Conservation (phyloP, 2,797 vertebrate genomes). For the Meda fulgida region DNA sequence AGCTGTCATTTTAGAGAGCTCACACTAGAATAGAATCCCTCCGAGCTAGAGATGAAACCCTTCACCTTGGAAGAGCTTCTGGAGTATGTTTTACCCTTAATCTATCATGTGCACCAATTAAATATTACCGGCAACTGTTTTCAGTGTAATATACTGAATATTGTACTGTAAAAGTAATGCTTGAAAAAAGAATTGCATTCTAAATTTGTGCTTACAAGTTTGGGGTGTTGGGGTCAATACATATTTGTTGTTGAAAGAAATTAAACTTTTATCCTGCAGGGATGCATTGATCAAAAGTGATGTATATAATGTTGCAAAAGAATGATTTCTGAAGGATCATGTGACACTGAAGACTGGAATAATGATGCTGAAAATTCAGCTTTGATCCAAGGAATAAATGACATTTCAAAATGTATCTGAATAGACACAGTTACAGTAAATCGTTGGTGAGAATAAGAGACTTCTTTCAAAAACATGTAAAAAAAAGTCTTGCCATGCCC, state of each 20-base stretch:
- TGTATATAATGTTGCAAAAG: not conserved
- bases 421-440: not conserved
- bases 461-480: not conserved
- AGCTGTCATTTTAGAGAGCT: slow-evolving; percentile 2
- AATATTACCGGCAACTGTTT: not conserved
- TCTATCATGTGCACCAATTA: not conserved
- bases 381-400: not conserved
- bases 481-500: not conserved
- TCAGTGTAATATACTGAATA: not conserved
- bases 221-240: too few relatives aligned
- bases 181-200: not conserved
- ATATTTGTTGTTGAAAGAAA: not conserved
- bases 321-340: not conserved
- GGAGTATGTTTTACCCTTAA: not conserved
- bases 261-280: not conserved
- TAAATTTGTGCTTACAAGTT: not conserved
- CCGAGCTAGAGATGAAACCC: slow-evolving; percentile 18
- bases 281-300: not conserved
- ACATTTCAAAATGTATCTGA: not conserved
- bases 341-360: not conserved
- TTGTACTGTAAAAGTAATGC: not conserved
- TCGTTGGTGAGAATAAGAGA: not conserved
- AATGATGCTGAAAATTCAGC: not conserved
- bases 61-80: slow-evolving; percentile 28
- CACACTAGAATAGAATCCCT: slow-evolving; percentile 25